Evolutionary conservation across 2,888 invertebrate species (phyloP), one percentile per base, ranked within the genome.

Genomic region (Chrysina gloriosa): DNA sequence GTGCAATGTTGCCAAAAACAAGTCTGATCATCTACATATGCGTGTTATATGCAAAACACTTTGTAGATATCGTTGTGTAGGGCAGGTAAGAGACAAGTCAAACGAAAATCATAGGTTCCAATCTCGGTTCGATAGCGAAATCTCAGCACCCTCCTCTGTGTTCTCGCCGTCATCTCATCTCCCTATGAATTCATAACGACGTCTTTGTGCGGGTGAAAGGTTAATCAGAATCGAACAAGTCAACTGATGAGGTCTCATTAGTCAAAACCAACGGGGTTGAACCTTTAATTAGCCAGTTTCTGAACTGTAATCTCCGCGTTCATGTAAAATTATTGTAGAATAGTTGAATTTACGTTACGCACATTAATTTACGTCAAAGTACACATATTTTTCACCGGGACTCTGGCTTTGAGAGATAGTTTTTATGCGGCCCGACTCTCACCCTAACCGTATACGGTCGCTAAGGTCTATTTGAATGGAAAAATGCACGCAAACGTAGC

Each of bases 301-400:
- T 72, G 69, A 71, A 74, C 75, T 73, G 73, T 78, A 80, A 80
- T 80, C 80, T 78, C 77, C 72, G 71, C 78, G 78, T 78, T 79
- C 78, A 78, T 80, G 79, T 77, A 77, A 82, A 82, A 82, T 82
- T 80, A 82, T 82, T 79, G 81, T 77, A 75, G 80, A 82, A 83
- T 82, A 83, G 82, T 83, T 82, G 81, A 83, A 83, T 83, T 82
- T 82, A 80, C 81, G 81, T 77, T 78, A 82, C 82, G 83, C 82
- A 82, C 83, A 83, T 83, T 82, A 83, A 83, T 83, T 82, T 81
- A 82, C 81, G 82, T 83, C 83, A 83, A 83, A 82, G 82, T 79
- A 81, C 82, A 82, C 82, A 83, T 82, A 83, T 83, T 83, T 83
- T 82, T 82, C 82, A 81, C 80, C 80, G 81, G 80, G 58, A 61